Conservation (phyloP, 2,113 vertebrate genomes). For the Mus pahari region DNA sequence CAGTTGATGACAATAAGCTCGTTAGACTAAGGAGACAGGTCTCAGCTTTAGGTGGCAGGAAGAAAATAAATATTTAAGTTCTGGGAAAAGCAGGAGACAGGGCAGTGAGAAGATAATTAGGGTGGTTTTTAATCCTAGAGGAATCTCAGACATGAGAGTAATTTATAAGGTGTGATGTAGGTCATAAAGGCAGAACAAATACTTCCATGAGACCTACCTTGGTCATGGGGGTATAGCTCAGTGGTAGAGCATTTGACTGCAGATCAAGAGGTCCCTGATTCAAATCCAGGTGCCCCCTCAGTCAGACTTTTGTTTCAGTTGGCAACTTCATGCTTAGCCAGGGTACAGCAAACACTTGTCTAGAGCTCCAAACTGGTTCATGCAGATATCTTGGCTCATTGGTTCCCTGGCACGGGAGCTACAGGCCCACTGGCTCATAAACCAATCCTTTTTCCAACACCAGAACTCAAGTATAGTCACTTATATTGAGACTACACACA, state of each 20-base stretch:
- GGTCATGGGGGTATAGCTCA: constrained; percentile 63
- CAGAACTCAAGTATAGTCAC: not conserved
- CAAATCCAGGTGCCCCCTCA: constrained; percentile 73
- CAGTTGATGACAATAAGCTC: not conserved
- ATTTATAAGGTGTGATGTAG: constrained; percentile 49
- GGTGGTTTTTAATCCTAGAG: not conserved
- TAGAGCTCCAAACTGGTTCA: not conserved
- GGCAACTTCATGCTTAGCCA: not conserved
- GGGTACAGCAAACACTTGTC: not conserved
- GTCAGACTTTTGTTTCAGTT: not conserved
- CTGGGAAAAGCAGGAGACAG: not conserved
- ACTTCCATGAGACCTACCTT: rapidly evolving
- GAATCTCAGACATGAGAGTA: not conserved
- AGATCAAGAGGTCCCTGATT: constrained; percentile 80
- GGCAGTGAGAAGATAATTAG: not conserved
- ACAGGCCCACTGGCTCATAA: not conserved
- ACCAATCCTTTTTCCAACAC: not conserved
- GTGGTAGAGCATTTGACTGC: constrained; percentile 80
- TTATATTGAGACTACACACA: not conserved
- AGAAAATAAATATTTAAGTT: not conserved
- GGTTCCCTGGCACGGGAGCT: not conserved
- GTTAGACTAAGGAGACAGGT: not conserved
- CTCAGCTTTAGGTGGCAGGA: not conserved
- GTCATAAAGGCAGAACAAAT: constrained; percentile 22
- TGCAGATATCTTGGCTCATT: not conserved